phyloP scores from a whole-genome alignment of 2,113 vertebrate genomes.

The Crotalus helleri region DNA sequence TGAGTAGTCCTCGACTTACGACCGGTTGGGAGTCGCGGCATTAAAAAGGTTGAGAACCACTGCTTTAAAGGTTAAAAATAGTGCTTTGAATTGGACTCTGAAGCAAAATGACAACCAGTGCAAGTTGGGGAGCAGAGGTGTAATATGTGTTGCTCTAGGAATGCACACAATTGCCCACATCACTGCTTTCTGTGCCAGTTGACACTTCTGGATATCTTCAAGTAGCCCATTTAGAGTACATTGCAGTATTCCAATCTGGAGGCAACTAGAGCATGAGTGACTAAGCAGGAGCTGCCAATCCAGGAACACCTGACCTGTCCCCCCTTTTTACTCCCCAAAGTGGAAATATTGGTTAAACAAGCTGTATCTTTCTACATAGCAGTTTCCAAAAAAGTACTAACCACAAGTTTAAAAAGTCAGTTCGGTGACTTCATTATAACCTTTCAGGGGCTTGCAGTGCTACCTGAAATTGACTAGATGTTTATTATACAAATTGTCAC shows the following conservation, averaged over 20 bases:
- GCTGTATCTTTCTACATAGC: neutral
- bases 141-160: neutral
- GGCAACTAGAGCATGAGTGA: neutral
- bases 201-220: neutral
- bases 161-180: neutral
- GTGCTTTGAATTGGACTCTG: neutral
- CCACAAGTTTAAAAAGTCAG: neutral
- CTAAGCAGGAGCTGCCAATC: neutral
- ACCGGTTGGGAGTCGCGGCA: no score
- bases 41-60: no score
- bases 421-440: neutral
- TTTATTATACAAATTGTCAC: neutral
- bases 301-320: neutral
- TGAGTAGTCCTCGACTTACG: no score
- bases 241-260: neutral
- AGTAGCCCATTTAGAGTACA: neutral
- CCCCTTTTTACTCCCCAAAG: neutral
- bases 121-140: neutral
- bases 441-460: neutral
- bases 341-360: neutral
- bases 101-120: neutral
- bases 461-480: neutral
- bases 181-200: neutral
- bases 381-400: neutral
- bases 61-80: neutral